Evolutionary conservation across 1,140 invertebrate species (phyloP).

Genomic region (Megalopta genalis): DNA sequence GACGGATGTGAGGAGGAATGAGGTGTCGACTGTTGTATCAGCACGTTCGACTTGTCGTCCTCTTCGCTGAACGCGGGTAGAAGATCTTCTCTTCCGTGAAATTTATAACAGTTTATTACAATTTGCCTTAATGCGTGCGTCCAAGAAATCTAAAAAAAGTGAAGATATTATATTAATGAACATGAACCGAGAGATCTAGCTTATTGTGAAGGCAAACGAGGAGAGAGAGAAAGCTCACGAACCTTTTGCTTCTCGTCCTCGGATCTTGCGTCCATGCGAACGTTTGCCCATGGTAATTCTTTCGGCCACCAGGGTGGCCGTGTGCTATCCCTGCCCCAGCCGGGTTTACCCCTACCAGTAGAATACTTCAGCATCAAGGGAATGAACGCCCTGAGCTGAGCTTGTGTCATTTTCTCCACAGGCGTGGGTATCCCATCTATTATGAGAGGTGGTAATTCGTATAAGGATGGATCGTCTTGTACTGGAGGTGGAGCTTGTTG

Average conservation of each 20-base stretch:
- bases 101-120: slow-evolving; percentile 99
- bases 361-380: slow-evolving; percentile 99
- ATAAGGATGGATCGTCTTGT: slow-evolving; percentile 94
- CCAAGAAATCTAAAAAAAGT: slow-evolving; percentile 93
- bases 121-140: slow-evolving; percentile 98
- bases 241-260: slow-evolving; percentile 99
- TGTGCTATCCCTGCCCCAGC: slow-evolving; percentile 97
- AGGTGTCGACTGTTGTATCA: slow-evolving; percentile 75
- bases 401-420: slow-evolving; percentile 99
- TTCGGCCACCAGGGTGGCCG: slow-evolving; percentile 98
- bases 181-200: background rate
- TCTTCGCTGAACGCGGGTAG: slow-evolving; percentile 96
- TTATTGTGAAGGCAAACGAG: background rate
- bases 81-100: slow-evolving; percentile 97
- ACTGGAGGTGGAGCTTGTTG: slow-evolving; percentile 96
- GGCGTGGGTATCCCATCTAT: slow-evolving; percentile 99
- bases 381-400: slow-evolving; percentile 97
- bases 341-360: slow-evolving; percentile 96
- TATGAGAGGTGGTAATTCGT: slow-evolving; percentile 96
- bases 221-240: background rate
- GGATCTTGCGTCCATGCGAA: slow-evolving; percentile 96
- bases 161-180: slow-evolving; percentile 1
- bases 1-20: slow-evolving; percentile 74
- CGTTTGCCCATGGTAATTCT: slow-evolving; percentile 98
- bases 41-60: slow-evolving; percentile 85